Percentiles rank a stretch among this genome's conserved stretches.
These are phyloP conservation scores for Drosophila bipectinata DNA, from an alignment of 1,140 invertebrate genomes.

Conservation along the genomic window DNA sequence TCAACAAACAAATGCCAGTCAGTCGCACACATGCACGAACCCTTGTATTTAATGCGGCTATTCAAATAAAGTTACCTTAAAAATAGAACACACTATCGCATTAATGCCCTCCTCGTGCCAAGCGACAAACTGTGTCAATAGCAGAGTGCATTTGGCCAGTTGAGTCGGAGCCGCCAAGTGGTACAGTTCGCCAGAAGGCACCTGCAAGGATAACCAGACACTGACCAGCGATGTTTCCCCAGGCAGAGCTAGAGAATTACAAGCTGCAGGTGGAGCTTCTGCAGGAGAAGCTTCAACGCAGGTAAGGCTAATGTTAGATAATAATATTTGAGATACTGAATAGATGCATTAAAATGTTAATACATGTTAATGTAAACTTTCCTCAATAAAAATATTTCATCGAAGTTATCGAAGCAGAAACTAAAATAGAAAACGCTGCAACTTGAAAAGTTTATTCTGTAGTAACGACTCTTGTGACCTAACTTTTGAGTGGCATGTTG, in stretches of 20 bases:
- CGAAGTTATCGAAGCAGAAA: background rate
- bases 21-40: constrained; percentile 19
- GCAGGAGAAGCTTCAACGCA: constrained; percentile 78
- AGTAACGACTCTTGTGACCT: background rate
- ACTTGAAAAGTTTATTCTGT: constrained; percentile 1
- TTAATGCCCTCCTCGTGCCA: constrained; percentile 41
- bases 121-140: constrained; percentile 67
- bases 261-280: constrained; percentile 82
- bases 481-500: background rate
- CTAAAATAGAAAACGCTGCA: background rate
- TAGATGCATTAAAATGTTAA: no score
- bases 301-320: constrained; percentile 57
- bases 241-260: constrained; percentile 81
- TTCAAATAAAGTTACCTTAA: constrained; percentile 69
- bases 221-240: constrained; percentile 67
- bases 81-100: constrained; percentile 71
- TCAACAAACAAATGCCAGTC: constrained; percentile 64
- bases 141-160: constrained; percentile 49
- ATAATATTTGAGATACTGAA: no score
- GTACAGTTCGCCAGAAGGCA: constrained; percentile 18
- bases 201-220: background rate
- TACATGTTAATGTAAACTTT: no score
- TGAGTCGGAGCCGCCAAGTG: constrained; percentile 37
- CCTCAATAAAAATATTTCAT: background rate
- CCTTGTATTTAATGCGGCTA: constrained; percentile 45